Evolutionary conservation across 2,888 invertebrate genomes (phyloP).

Genomic region (Diogma glabrata): DNA sequence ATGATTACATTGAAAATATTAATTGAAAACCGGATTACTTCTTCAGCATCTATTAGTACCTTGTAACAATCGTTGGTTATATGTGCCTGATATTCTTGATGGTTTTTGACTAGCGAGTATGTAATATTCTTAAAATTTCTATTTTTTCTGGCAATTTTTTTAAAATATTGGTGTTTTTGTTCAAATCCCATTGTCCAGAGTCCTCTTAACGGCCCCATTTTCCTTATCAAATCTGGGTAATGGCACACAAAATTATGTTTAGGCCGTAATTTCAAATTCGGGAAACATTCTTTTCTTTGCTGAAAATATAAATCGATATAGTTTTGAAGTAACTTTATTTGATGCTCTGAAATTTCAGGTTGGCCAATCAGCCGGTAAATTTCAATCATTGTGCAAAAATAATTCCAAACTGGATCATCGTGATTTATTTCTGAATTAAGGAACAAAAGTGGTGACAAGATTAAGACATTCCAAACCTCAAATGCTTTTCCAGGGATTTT

Average conservation of each 20-base stretch:
- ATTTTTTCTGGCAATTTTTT: slow-evolving; percentile 15
- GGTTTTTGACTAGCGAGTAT: not conserved
- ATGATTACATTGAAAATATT: not conserved
- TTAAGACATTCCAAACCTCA: slow-evolving; percentile 10
- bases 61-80: not conserved
- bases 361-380: slow-evolving; percentile 12
- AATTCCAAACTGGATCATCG: slow-evolving; percentile 9
- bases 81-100: not conserved
- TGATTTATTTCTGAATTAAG: slow-evolving; percentile 2
- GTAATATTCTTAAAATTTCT: slow-evolving; percentile 20
- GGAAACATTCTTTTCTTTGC: slow-evolving; percentile 13
- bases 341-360: slow-evolving; percentile 8
- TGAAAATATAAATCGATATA: slow-evolving; percentile 12
- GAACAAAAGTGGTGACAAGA: slow-evolving; percentile 8
- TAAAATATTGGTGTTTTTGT: slow-evolving; percentile 23
- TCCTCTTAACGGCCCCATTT: slow-evolving; percentile 15
- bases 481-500: slow-evolving; percentile 12
- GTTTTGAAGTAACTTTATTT: slow-evolving; percentile 6
- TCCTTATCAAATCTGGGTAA: slow-evolving; percentile 15
- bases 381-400: slow-evolving; percentile 12
- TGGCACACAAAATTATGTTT: slow-evolving; percentile 18
- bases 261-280: slow-evolving; percentile 13
- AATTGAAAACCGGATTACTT: not conserved
- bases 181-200: slow-evolving; percentile 21
- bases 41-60: not conserved